Percentiles rank a stretch among this genome's conserved stretches.
Conservation (phyloP, 2,888 invertebrate genomes). For the Punctoribates punctum region DNA sequence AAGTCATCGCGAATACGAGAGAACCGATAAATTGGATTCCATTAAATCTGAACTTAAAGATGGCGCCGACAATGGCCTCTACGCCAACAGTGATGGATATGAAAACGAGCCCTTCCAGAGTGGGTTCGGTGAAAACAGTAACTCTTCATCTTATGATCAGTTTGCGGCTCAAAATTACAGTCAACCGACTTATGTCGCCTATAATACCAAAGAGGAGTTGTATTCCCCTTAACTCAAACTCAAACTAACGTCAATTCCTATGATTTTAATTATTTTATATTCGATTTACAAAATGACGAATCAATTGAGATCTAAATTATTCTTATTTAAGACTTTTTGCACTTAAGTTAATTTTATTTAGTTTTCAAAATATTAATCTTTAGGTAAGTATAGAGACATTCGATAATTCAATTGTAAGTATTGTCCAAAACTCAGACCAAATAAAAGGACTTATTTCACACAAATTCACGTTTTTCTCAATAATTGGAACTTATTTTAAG, state of each 20-base stretch:
- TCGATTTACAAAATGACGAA: background rate
- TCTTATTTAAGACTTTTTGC: background rate
- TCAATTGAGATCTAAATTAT: conserved; percentile 3
- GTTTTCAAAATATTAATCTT: background rate
- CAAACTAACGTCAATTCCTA: background rate
- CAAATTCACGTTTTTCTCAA: background rate
- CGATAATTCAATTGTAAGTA: conserved; percentile 21
- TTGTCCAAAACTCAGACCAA: background rate
- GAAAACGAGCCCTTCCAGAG: conserved; percentile 16
- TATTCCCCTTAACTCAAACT: conserved; percentile 28
- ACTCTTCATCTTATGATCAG: background rate
- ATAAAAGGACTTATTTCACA: background rate
- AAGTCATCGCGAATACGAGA: conserved; percentile 54
- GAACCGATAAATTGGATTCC: background rate
- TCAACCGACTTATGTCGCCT: conserved; percentile 32
- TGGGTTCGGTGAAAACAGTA: conserved; percentile 11
- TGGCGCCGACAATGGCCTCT: background rate
- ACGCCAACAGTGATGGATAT: conserved; percentile 5
- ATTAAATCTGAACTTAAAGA: conserved; percentile 12
- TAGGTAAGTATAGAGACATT: conserved; percentile 12
- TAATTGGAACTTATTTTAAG: no score
- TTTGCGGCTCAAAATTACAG: conserved; percentile 21
- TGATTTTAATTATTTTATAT: background rate
- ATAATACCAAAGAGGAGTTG: conserved; percentile 22
- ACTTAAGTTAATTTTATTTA: background rate